Base-by-base conservation (phyloP, 2,888 invertebrate species). In the Macroteleia sp. region DNA sequence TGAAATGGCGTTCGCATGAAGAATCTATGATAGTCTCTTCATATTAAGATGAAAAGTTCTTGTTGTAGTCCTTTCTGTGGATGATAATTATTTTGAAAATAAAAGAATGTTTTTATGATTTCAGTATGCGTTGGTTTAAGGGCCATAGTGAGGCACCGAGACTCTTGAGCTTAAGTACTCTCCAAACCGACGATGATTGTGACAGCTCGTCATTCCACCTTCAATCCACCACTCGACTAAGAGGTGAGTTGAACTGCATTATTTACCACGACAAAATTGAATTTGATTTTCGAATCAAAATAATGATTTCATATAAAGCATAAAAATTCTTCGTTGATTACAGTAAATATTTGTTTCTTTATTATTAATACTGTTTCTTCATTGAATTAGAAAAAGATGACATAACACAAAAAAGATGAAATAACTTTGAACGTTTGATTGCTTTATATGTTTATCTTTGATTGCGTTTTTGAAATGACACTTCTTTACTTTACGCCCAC, bases 41-140 rank as follows among this genome's bases (percentile, higher is more conserved):
- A n/a, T n/a, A n/a, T n/a, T n/a, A n/a, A n/a, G n/a, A n/a, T n/a
- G n/a, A n/a, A n/a, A n/a, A n/a, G n/a, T n/a, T n/a, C n/a, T n/a
- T n/a, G n/a, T n/a, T n/a, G n/a, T n/a, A 25, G 6, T 25, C 25
- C 4, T 25, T 25, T 25, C 3, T 36, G 9, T 30, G 14, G 6
- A 8, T 5, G 17, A 30, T 46, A 48, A 48, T 61, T 44, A 19
- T 46, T 34, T 59, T 22, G 16, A 48, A 48, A 28, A 28, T 46
- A 34, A 48, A 57, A 19, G 4, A 19, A 6, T 12, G 6, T 2
- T 20, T 64, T 57, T 70, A 50, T 25, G 16, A 30, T 86, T 85
- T 14, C 83, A 88, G 88, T 67, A 95, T 95, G 95, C 94, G 95
- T 92, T 95, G 95, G 95, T 95, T 95, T 92, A 94, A 93, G 79